phyloP scores from a whole-genome alignment of 92 coral and sea anemone species.

The Parazoanthus swiftii region DNA sequence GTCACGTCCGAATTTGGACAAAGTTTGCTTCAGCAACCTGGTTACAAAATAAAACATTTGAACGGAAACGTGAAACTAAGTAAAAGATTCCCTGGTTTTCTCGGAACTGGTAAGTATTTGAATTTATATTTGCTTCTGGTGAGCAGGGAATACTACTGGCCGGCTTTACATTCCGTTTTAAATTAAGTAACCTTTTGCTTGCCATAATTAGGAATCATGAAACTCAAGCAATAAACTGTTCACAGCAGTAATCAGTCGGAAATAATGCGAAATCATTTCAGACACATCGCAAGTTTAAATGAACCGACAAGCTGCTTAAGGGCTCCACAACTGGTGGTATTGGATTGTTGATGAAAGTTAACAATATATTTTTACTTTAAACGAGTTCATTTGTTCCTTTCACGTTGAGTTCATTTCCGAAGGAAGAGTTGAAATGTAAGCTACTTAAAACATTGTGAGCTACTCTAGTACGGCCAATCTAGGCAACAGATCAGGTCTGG shows the following conservation, averaged over 20 bases:
- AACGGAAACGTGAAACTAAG: not conserved
- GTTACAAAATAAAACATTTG: not conserved
- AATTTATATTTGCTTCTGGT: not conserved
- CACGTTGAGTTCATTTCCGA: not conserved
- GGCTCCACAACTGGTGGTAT: not conserved
- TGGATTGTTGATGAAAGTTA: not conserved
- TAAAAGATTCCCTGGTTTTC: not conserved
- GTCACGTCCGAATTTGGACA: not conserved
- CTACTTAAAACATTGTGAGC: not conserved
- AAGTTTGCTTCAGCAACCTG: not conserved
- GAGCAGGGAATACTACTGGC: not conserved
- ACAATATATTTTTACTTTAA: too few relatives aligned
- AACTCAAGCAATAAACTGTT: not conserved
- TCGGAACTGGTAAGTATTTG: not conserved
- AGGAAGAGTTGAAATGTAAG: not conserved
- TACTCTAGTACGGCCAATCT: not conserved
- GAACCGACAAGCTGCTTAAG: not conserved
- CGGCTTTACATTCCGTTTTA: not conserved
- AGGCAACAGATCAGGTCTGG: not conserved
- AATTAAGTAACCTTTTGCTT: not conserved
- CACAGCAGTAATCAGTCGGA: not conserved
- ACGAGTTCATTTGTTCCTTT: not conserved
- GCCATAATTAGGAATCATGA: not conserved
- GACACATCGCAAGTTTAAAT: not conserved
- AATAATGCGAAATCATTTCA: not conserved